Evolutionary conservation across 2,797 vertebrate genomes (phyloP), one percentile per base, ranked within the genome.

Genomic region (Prunella strophiata): DNA sequence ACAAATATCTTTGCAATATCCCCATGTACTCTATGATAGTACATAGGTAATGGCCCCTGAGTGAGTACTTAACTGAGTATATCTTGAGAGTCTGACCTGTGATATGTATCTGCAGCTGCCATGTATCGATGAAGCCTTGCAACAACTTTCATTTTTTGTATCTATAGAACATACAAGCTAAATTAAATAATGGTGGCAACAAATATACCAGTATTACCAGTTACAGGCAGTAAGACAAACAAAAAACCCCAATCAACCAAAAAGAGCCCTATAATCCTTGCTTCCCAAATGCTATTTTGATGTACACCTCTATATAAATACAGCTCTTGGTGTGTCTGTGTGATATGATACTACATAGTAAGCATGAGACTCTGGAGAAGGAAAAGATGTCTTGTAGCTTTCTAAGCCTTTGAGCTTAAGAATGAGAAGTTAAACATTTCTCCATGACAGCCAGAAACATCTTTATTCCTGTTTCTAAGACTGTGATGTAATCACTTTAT

Each of bases 401-500:
- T 73, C 43, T 84, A 66, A 95, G 84, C 51, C 63, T 94, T 88
- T 90, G 93, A 86, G 59, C 66, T 70, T 68, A 48, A 81, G 74
- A 77, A 75, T 71, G 40, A 47, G 57, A 75, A 89, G 51, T 84
- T 91, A 80, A 91, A 65, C 38, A 23, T 94, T 91, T 92, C 54
- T 88, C 42, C 43, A 6, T 66, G 72, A 54, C 62, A 93, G 75
- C n/a, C 81, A 83, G 81, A 94, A 89, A 80, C 27, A 27, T 59
- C 62, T 88, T 93, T 88, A 50, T 91, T 55, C 55, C 62, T 83
- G 11, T 79, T 84, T 83, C 57, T 89, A 73, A 65, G 76, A 51
- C 71, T 81, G 34, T 85, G 81, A 91, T 93, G 79, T 81, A 93
- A 94, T 81, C 58, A 42, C 62, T 94, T 96, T 93, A 88, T 89